Base-by-base conservation (phyloP, 2,113 vertebrate species). In the Hipposideros armiger region DNA sequence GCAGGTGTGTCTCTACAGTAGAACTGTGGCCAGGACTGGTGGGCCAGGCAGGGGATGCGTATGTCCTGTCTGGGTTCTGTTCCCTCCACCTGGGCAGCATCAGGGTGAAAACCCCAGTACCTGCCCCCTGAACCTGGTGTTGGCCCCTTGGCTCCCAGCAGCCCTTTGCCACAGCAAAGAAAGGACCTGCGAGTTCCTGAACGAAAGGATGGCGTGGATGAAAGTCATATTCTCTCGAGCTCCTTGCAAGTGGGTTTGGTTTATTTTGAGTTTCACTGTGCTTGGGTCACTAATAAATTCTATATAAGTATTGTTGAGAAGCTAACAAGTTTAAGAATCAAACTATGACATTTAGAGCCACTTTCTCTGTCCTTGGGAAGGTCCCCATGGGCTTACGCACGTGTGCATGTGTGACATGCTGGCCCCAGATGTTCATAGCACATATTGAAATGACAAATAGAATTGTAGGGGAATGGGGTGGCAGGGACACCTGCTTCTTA, bases 241-340 rank as follows among this genome's bases (percentile, higher is more conserved):
- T 67, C 58, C 90, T 82, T 24, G 84, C 50, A 58, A 50, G 77
- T 56, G 24, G 24, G 16, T 94, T 72, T 54, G 74, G 62, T 73
- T 85, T 52, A 50, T 81, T 87, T 95, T 85, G n/a, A 58, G 67
- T 64, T 83, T 64, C 45, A 17, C 22, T 72, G 1, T 81, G 45
- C 78, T 62, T 92, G 77, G 87, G 78, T 95, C 50, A n/a, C 78
- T 56, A 60, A 64, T 45, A 50, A 78, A 86, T 72, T 83, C 45
- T 52, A 9, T 13, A 14, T 9, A 40, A 81, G 67, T n/a, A 64
- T 22, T 45, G 14, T 45, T 28, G 50, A 84, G 87, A 93, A 86
- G 54, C 60, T 32, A 16, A 19, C 1, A 14, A 52, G 73, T 74
- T 95, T 81, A 50, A 42, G 30, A 82, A 42, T 73, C 60, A 36